Percentiles rank a stretch among this genome's conserved stretches.
Evolutionary conservation across 2,888 invertebrate species (phyloP).

Genomic region (Ophioninae sp.): DNA sequence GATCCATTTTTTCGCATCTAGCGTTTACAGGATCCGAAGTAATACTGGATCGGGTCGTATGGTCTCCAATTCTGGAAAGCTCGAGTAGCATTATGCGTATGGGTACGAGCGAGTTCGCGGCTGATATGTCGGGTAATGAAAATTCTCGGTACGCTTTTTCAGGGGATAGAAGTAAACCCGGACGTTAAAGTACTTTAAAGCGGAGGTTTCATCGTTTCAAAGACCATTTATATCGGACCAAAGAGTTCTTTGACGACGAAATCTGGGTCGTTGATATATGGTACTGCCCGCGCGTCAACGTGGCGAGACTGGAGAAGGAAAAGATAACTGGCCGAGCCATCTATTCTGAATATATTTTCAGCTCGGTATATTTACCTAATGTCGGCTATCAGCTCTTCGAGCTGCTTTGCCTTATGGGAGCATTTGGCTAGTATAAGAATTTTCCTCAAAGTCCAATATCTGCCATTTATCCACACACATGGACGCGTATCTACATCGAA

Average conservation of each 20-base stretch:
- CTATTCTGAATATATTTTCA: not conserved
- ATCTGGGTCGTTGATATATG: conserved; percentile 55
- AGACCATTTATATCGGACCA: conserved; percentile 58
- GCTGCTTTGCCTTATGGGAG: not conserved
- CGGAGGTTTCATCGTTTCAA: conserved; percentile 55
- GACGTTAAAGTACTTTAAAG: conserved; percentile 32
- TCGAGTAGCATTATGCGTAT: not conserved
- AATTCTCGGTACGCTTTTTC: conserved; percentile 24
- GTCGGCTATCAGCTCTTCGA: not conserved
- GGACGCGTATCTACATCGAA: not conserved
- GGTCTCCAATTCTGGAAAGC: conserved; percentile 18
- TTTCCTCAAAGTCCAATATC: not conserved
- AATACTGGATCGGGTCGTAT: conserved; percentile 20
- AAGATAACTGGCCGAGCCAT: conserved; percentile 20
- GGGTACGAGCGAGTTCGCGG: conserved; percentile 33
- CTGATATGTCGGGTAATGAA: conserved; percentile 40
- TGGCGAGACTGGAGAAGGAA: conserved; percentile 14
- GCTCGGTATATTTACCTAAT: not conserved
- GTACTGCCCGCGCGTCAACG: conserved; percentile 31
- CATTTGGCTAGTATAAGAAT: not conserved
- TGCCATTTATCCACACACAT: conserved; percentile 23
- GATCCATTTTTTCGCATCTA: conserved; percentile 17
- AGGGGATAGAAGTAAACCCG: conserved; percentile 30
- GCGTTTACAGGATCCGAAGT: conserved; percentile 6
- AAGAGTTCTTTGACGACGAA: conserved; percentile 56